A percentile compares a stretch with the other conserved stretches of the same genome.
These are phyloP conservation scores for Strigamia crassipes DNA, from an alignment of 2,888 invertebrate species.

Conservation along the genomic window DNA sequence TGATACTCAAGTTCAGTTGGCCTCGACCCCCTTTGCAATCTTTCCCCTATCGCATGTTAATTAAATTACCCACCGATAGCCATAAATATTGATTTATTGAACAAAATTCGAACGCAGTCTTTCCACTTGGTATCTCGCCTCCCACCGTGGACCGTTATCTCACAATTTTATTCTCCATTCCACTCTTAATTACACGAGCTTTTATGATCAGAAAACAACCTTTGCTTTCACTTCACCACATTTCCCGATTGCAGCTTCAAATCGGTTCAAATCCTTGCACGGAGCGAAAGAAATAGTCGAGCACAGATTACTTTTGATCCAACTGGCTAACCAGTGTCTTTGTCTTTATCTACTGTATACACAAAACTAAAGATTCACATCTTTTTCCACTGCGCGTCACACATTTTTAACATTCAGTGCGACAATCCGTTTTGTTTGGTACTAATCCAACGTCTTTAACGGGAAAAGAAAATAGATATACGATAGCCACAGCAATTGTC, in stretches of 20 bases:
- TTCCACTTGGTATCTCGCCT: neutral
- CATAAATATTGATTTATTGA: conserved; percentile 2
- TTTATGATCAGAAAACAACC: conserved; percentile 26
- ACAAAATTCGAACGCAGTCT: conserved; percentile 5
- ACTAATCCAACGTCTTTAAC: neutral
- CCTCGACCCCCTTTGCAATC: neutral
- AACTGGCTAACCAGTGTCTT: neutral
- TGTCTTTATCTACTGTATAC: too few species aligned
- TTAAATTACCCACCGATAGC: conserved; percentile 18
- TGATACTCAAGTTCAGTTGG: neutral
- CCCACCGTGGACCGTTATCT: neutral
- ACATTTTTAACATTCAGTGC: too few species aligned
- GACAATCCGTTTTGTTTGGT: neutral
- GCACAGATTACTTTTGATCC: neutral
- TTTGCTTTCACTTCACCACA: conserved; percentile 4
- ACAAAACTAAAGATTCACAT: neutral
- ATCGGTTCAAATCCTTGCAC: neutral
- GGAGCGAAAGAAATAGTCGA: neutral
- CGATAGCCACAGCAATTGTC: neutral
- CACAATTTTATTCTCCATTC: conserved; percentile 18
- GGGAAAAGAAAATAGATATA: neutral
- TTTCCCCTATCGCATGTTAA: conserved; percentile 18
- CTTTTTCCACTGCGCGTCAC: neutral
- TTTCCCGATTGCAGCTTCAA: neutral
- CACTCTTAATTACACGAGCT: conserved; percentile 22